phyloP scores from a whole-genome alignment of 92 coral and sea anemone species.

The Porites rus region DNA sequence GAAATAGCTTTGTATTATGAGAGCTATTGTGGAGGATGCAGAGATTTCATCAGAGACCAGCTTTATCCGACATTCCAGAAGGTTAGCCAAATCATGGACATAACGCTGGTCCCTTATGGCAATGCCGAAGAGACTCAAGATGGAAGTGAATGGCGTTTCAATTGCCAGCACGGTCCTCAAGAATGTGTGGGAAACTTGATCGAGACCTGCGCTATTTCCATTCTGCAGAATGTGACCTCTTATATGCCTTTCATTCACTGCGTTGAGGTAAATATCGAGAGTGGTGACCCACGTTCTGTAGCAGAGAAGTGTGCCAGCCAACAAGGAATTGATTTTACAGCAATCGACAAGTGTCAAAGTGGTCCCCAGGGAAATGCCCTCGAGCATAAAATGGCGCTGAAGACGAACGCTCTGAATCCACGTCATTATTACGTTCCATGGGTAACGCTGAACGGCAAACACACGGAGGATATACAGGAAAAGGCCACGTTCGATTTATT shows the following conservation, averaged over 20 bases:
- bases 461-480: conserved; percentile 71
- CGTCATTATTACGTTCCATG: conserved; percentile 83
- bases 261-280: conserved; percentile 53
- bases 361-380: conserved; percentile 70
- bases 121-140: conserved; percentile 63
- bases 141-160: conserved; percentile 68
- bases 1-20: conserved; percentile 73
- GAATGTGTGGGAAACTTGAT: conserved; percentile 84
- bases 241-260: conserved; percentile 85
- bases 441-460: conserved; percentile 84
- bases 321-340: conserved; percentile 67
- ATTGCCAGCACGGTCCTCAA: conserved; percentile 78
- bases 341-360: conserved; percentile 66
- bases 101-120: conserved; percentile 82
- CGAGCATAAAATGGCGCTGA: conserved; percentile 86
- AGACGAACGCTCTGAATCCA: conserved; percentile 78
- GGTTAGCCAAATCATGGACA: conserved; percentile 80
- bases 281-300: conserved; percentile 32
- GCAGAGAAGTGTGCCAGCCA: conserved; percentile 67
- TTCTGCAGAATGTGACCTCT: conserved; percentile 52
- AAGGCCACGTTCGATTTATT: conserved; percentile 60
- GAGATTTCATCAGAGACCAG: conserved; percentile 62
- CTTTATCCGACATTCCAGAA: conserved; percentile 74
- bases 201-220: conserved; percentile 80
- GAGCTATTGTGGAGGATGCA: conserved; percentile 81